Conservation (phyloP, 2,888 invertebrate species). For the Clepsis dumicolana region DNA sequence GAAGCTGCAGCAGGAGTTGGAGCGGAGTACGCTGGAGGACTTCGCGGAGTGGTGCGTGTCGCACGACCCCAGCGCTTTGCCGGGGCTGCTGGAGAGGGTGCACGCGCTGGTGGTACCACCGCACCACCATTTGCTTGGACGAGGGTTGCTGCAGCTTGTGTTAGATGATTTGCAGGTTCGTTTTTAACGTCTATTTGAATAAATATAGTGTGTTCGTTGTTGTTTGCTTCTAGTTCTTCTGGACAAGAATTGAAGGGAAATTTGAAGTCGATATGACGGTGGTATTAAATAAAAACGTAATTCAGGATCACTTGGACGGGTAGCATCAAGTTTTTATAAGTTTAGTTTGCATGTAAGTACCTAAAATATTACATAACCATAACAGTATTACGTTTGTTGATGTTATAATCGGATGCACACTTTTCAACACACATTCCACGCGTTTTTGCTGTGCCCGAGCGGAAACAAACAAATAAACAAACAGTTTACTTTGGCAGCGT, state of each 20-base stretch:
- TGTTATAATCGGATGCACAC: conserved; percentile 5
- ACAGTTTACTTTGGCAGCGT: not conserved
- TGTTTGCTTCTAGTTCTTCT: no score
- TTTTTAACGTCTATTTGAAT: not conserved
- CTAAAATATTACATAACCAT: conserved; percentile 4
- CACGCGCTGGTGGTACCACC: conserved; percentile 87
- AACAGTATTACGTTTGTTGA: conserved; percentile 8
- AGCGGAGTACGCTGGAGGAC: conserved; percentile 88
- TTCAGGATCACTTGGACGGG: not conserved
- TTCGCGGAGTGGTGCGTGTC: conserved; percentile 91
- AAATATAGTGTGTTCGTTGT: not conserved
- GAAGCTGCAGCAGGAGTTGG: conserved; percentile 81
- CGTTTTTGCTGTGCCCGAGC: conserved; percentile 6
- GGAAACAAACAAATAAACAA: conserved; percentile 40
- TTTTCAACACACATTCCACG: conserved; percentile 24
- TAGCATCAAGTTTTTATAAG: not conserved
- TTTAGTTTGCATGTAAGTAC: not conserved
- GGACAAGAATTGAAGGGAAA: not conserved
- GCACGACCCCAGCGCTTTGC: conserved; percentile 88
- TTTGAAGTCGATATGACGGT: not conserved
- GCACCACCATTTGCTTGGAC: conserved; percentile 72
- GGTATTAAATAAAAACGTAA: not conserved
- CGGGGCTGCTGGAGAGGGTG: conserved; percentile 88
- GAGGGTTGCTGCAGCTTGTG: conserved; percentile 75
- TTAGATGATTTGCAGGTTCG: conserved; percentile 72